Base-by-base conservation (phyloP, 2,113 vertebrate species). In the Pipa parva region DNA sequence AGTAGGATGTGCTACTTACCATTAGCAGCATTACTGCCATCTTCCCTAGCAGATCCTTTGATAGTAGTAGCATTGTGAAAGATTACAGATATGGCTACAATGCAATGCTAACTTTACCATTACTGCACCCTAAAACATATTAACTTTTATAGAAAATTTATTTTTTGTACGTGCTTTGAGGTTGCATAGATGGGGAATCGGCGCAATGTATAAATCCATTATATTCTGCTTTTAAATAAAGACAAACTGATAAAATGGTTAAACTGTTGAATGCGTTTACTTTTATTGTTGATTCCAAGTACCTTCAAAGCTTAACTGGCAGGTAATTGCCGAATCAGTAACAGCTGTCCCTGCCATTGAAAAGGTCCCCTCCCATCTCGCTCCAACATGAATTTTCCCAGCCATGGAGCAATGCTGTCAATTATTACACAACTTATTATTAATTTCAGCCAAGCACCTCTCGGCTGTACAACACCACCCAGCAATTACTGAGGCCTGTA, bases 401-500 rank as follows among this genome's bases (percentile, higher is more conserved):
- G 21, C n/a, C 9, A 27, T 49, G 4, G 61, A 17, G 13, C 13
- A 29, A 29, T 31, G 15, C 54, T 48, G 52, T 49, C 28, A 33
- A 49, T 67, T 48, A 50, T 31, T 36, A 36, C 20, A 37, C 15
- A 22, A 29, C 29, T 46, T 37, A 46, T 33, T 28, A 22, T 22
- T 28, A 27, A 29, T 57, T 31, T 10, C 1, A 65, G 8, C 26
- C 27, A 56, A 63, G n/a, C 17, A 18, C 24, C 20, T 59, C 55
- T 33, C 27, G 1, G 10, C 63, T 33, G 55, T 24, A 36, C 27
- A 51, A 26, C 20, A 11, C 22, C 6, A 24, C 21, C 45, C 56
- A 27, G 45, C 18, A 50, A 27, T 59, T 51, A 39, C 33, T 57
- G 20, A 59, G 4, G 24, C 55, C 21, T 51, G 29, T 59, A 51